Conservation (phyloP, 2,797 vertebrate genomes). For the Platyrinchus mystaceus region DNA sequence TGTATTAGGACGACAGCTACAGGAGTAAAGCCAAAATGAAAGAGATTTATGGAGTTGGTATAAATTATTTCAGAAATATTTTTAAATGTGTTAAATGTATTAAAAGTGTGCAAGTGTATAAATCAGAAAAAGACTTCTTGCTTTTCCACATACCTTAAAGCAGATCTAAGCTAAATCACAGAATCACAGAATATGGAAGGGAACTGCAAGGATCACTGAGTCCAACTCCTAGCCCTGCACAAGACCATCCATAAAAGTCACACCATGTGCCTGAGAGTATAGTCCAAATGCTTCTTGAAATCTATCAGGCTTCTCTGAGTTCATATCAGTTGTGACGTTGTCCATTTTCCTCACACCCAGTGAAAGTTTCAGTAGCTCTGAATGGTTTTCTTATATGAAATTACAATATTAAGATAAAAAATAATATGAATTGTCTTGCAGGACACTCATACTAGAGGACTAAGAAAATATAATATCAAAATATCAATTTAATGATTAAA, state of each 20-base stretch:
- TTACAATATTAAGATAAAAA: background rate
- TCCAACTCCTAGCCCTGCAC: background rate
- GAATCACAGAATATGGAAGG: background rate
- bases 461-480: background rate
- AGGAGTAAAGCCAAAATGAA: background rate
- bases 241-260: background rate
- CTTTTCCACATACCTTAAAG: background rate
- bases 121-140: background rate
- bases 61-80: background rate
- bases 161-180: background rate
- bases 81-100: background rate
- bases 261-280: background rate
- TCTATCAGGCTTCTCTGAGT: background rate
- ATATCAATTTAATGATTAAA: background rate
- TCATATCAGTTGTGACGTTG: background rate
- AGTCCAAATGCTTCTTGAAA: background rate
- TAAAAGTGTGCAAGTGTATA: background rate
- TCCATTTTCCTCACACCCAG: background rate
- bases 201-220: background rate
- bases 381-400: background rate
- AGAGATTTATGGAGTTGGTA: background rate
- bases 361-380: background rate
- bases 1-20: background rate
- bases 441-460: background rate
- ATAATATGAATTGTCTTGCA: background rate